Evolutionary conservation across 2,797 vertebrate genomes (phyloP).

Genomic region (Lindbergichthys nudifrons): DNA sequence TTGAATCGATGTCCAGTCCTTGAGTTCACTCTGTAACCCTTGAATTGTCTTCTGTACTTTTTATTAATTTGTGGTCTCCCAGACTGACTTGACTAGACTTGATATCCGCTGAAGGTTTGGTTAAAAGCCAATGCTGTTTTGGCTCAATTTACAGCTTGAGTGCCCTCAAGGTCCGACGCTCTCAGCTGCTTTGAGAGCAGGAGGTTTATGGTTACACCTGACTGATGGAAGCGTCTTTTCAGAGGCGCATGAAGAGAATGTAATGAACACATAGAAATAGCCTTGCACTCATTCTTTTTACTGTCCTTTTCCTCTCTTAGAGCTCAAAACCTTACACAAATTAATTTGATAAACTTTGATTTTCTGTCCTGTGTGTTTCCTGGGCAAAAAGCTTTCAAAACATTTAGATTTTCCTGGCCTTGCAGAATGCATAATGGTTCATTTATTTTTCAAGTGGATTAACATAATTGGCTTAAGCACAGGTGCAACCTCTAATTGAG

Average conservation of each 20-base stretch:
- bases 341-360: constrained; percentile 21
- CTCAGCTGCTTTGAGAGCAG: constrained; percentile 46
- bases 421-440: constrained; percentile 41
- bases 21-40: constrained; percentile 28
- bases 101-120: constrained; percentile 32
- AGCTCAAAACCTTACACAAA: constrained; percentile 18
- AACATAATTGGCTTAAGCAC: constrained; percentile 55
- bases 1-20: constrained; percentile 11
- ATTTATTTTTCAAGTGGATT: constrained; percentile 56
- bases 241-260: constrained; percentile 47
- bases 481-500: constrained; percentile 61
- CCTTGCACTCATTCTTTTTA: constrained; percentile 16
- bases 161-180: constrained; percentile 64
- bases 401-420: constrained; percentile 37
- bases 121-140: constrained; percentile 64
- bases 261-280: constrained; percentile 53
- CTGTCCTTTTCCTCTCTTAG: constrained; percentile 22
- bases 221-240: constrained; percentile 48
- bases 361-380: not conserved
- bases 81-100: constrained; percentile 37
- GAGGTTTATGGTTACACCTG: constrained; percentile 52
- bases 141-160: constrained; percentile 67
- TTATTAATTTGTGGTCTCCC: constrained; percentile 11
- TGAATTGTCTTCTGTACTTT: not conserved
- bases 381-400: not conserved